Base-by-base conservation (phyloP, 2,888 invertebrate genomes). In the Lathronympha strigana region DNA sequence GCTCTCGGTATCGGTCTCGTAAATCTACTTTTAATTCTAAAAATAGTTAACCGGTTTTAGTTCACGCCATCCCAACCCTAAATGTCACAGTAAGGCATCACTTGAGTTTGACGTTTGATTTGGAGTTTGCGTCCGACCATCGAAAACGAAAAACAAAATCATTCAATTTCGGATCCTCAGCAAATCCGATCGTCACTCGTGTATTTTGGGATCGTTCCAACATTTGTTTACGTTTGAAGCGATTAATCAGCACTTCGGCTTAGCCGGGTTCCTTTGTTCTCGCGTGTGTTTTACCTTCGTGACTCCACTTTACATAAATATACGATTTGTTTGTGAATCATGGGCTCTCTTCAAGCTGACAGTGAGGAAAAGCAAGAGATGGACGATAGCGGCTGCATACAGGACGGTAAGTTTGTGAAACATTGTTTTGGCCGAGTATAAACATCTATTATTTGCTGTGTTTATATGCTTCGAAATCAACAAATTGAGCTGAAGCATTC, bases 131-230 rank as follows among this genome's bases (percentile, higher is more conserved):
- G 66, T 60, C 23, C 31, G 47, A 33, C 15, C 28, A 51, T 23
- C n/a, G 19, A 47, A 36, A 36, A 15, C 33, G 15, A 47, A 60
- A 61, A 63, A 38, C 49, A 50, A 66, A 54, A 43, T 63, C 62
- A 55, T 38, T 43, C 62, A 13, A 21, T 47, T 63, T 55, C 47
- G 23, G 43, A 36, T 23, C 23, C 23, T 51, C 54, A 60, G 67
- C 66, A 68, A 66, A 70, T 69, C 67, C 15, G 55, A 54, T 60
- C 69, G 71, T 70, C 15, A 58, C 53, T 60, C 69, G 71, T 70
- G 63, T 61, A 51, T 71, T 68, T 87, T 86, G 85, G 84, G 84
- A 77, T 66, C 69, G 58, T 76, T 83, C 84, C 85, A 85, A 83
- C 73, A 75, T 71, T 73, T 81, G 79, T 84, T 82, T 82, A 77